Evolutionary conservation across 2,888 invertebrate species (phyloP).

Genomic region (Nomada ferruginata): DNA sequence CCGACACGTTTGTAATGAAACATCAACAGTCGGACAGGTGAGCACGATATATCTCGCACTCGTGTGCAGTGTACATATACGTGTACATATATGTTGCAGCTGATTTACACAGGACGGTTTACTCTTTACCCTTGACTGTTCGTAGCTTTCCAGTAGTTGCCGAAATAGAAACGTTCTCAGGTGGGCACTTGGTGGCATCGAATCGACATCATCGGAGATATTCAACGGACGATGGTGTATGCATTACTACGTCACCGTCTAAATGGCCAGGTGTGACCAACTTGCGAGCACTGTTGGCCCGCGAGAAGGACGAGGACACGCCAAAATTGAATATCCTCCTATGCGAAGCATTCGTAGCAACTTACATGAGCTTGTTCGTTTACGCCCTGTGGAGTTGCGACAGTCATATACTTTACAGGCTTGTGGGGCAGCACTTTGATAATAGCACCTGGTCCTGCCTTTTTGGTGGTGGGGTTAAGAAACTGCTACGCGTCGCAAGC

Average conservation of each 20-base stretch:
- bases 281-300: slow-evolving; percentile 93
- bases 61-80: too few species aligned
- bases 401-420: slow-evolving; percentile 94
- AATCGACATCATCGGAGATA: slow-evolving; percentile 88
- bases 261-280: slow-evolving; percentile 99
- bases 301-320: slow-evolving; percentile 97
- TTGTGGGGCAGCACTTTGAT: slow-evolving; percentile 93
- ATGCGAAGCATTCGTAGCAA: slow-evolving; percentile 96
- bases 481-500: slow-evolving; percentile 92
- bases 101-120: too few species aligned
- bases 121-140: too few species aligned
- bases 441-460: slow-evolving; percentile 92
- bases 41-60: not conserved
- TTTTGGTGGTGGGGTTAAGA: slow-evolving; percentile 96
- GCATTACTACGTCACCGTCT: slow-evolving; percentile 92
- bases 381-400: slow-evolving; percentile 97
- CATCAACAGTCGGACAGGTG: slow-evolving; percentile 85
- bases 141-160: slow-evolving; percentile 80
- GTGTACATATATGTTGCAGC: too few species aligned
- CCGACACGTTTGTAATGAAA: slow-evolving; percentile 89
- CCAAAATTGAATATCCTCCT: slow-evolving; percentile 96
- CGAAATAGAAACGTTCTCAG: slow-evolving; percentile 81
- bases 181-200: slow-evolving; percentile 88
- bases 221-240: slow-evolving; percentile 91
- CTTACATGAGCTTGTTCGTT: slow-evolving; percentile 95